phyloP scores from a whole-genome alignment of 2,888 invertebrate genomes.

The Timema podura region DNA sequence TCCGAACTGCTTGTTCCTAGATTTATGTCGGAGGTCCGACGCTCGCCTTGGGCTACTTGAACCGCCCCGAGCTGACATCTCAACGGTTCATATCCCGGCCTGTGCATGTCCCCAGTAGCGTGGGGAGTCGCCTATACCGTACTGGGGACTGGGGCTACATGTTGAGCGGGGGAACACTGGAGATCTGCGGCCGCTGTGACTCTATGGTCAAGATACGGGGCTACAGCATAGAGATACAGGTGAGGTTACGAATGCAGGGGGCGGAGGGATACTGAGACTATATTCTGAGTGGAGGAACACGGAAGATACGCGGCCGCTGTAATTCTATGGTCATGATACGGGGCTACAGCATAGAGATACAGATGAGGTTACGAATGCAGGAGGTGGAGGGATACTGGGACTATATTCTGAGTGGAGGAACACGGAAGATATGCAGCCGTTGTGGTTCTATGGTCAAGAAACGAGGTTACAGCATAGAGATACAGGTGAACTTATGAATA shows the following conservation, averaged over 20 bases:
- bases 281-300: too few relatives aligned
- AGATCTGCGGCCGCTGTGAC: constrained; percentile 36
- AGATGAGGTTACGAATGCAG: too few relatives aligned
- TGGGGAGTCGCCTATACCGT: constrained; percentile 34
- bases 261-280: too few relatives aligned
- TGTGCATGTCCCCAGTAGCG: constrained; percentile 25
- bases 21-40: constrained; percentile 36
- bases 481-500: too few relatives aligned
- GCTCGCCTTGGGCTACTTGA: constrained; percentile 37
- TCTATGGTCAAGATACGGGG: constrained; percentile 38
- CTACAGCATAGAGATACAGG: constrained; percentile 36
- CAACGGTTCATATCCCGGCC: constrained; percentile 33
- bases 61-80: constrained; percentile 34
- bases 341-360: constrained; percentile 36
- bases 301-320: too few relatives aligned
- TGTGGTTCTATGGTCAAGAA: too few relatives aligned
- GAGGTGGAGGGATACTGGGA: too few relatives aligned
- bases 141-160: constrained; percentile 38
- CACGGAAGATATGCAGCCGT: too few relatives aligned
- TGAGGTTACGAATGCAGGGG: too few relatives aligned
- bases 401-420: too few relatives aligned
- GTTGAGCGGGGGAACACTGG: constrained; percentile 34
- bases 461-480: too few relatives aligned
- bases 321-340: too few relatives aligned
- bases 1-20: constrained; percentile 25